Evolutionary conservation across 2,113 vertebrate genomes (phyloP).

Genomic region (Calyptomena viridis): DNA sequence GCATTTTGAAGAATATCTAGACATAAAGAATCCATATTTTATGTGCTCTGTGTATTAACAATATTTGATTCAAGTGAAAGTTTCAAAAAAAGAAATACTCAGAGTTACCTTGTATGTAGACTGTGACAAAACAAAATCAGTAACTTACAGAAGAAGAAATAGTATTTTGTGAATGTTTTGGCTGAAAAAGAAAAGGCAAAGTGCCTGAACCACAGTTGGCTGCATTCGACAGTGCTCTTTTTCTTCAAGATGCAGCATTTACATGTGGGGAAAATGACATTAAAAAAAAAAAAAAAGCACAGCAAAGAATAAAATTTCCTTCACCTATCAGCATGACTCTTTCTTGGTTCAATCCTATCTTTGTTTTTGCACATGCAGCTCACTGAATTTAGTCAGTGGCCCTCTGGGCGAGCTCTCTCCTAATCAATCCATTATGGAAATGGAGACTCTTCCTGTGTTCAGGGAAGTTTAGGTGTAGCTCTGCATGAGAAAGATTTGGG

Average conservation of each 20-base stretch:
- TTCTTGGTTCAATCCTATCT: neutral
- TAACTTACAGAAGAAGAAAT: neutral
- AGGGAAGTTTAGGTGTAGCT: neutral
- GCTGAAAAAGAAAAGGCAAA: neutral
- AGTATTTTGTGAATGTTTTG: neutral
- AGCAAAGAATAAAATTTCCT: neutral
- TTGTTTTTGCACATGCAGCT: neutral
- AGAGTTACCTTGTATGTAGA: neutral
- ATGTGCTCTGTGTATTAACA: neutral
- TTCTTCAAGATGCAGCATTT: neutral
- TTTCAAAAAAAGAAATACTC: neutral
- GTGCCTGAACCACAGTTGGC: neutral
- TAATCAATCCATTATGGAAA: neutral
- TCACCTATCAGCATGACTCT: neutral
- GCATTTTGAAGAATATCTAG: neutral
- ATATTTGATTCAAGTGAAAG: neutral
- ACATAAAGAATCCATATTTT: neutral
- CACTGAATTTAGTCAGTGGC: neutral
- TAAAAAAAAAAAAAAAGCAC: neutral
- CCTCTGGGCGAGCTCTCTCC: neutral
- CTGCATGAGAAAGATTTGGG: neutral
- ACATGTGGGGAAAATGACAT: neutral
- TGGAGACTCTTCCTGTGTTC: neutral
- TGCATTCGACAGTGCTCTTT: neutral
- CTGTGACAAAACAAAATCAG: neutral